These are phyloP conservation scores for Anser brachyrhynchus DNA, from an alignment of 2,113 vertebrate genomes.

Conservation along the genomic window DNA sequence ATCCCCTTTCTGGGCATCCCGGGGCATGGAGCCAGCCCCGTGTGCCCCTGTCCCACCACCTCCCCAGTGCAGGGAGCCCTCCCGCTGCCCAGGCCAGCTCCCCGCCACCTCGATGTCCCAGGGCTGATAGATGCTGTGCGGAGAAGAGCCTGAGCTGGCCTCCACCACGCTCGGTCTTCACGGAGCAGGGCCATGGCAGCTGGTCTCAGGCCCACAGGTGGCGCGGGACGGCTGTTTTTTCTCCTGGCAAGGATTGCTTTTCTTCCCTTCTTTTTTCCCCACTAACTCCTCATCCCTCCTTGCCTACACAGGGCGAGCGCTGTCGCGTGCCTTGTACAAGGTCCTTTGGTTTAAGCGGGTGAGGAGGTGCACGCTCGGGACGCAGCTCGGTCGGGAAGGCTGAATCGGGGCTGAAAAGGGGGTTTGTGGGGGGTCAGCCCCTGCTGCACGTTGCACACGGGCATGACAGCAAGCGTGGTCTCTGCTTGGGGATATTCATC, in stretches of 20 bases:
- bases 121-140: background rate
- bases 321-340: background rate
- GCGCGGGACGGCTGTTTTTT: background rate
- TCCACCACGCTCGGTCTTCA: fast-evolving
- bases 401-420: background rate
- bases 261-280: background rate
- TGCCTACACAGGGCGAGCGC: background rate
- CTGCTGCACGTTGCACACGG: background rate
- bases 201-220: background rate
- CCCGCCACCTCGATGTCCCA: fast-evolving
- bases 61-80: background rate
- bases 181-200: fast-evolving
- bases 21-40: background rate
- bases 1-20: fast-evolving
- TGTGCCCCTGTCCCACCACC: background rate
- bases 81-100: fast-evolving
- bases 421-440: background rate
- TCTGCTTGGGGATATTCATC: background rate
- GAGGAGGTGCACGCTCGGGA: background rate
- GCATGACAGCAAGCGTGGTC: background rate
- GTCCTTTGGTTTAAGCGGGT: background rate
- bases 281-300: background rate
- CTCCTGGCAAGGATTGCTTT: background rate
- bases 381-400: background rate
- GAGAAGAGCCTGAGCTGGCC: background rate